phyloP scores from a whole-genome alignment of 2,797 vertebrate species.

The Danio aesculapii region DNA sequence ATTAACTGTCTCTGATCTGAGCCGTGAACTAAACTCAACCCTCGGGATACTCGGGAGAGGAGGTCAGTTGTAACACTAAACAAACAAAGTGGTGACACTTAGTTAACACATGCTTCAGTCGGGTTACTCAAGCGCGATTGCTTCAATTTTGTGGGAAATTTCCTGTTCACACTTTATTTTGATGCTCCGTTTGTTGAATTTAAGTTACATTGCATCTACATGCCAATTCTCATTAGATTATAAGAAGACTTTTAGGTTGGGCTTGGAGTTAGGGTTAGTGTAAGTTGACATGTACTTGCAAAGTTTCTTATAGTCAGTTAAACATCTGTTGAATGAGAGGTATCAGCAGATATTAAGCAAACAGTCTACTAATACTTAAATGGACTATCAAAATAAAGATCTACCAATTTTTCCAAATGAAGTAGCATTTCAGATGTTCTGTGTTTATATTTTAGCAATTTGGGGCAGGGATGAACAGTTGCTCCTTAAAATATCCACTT shows the following conservation, averaged over 20 bases:
- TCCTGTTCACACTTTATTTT: too few relatives aligned
- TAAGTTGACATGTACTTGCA: too few relatives aligned
- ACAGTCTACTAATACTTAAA: too few relatives aligned
- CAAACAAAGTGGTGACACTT: neutral
- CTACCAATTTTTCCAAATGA: neutral
- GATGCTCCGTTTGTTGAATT: too few relatives aligned
- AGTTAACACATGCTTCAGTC: neutral
- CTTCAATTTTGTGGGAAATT: neutral
- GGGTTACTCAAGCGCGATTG: neutral
- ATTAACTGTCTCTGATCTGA: slow-evolving; percentile 53
- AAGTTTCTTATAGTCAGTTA: too few relatives aligned
- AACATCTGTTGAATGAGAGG: too few relatives aligned
- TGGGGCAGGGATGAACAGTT: neutral
- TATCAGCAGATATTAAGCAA: too few relatives aligned
- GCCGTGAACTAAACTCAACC: neutral
- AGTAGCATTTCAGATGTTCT: neutral
- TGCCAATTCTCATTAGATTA: too few relatives aligned
- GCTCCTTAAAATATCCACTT: neutral
- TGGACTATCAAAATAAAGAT: too few relatives aligned
- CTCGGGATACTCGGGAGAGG: neutral
- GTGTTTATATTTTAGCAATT: neutral
- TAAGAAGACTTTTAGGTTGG: too few relatives aligned
- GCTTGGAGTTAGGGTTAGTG: too few relatives aligned
- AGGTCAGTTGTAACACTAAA: slow-evolving; percentile 12
- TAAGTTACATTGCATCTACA: too few relatives aligned